Base-by-base conservation (phyloP, 2,797 vertebrate genomes). In the Amphiprion clarkii region DNA sequence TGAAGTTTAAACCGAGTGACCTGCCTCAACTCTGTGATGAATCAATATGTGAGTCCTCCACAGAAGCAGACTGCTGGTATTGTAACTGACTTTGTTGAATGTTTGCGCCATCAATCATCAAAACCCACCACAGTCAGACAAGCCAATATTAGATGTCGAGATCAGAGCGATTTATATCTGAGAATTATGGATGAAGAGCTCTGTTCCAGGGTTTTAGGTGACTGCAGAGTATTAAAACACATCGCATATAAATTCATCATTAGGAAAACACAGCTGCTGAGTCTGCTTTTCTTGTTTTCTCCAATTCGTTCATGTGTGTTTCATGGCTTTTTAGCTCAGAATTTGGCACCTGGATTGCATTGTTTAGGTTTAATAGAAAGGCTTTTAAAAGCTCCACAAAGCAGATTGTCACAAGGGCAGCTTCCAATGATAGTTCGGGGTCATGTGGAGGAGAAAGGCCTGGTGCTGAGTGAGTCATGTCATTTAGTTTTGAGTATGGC, bases 181-280 rank as follows among this genome's bases (percentile, higher is more conserved):
- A 87, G 71, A 86, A 70, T 84, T 83, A 80, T 90, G 75, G 82
- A 85, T 86, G 76, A 71, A 78, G 60, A 77, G 72, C 71, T 83
- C 67, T 80, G 81, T 72, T 90, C 67, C 44, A 72, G 68, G 60
- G 72, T 85, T 82, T 92, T 79, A 67, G 64, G 70, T 91, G 86
- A 87, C 91, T 65, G 11, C 82, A 89, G 82, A 89, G 80, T 89
- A 91, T 86, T 91, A 88, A 90, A 90, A 88, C 87, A 89, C 82
- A 78, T 63, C 25, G 21, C 76, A 58, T 78, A 85, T 89, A 88
- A 87, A 90, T 79, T 84, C 54, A 80, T 57, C 73, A 70, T 67
- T 78, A 78, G 71, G 59, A 87, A 84, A 76, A 78, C 67, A 65
- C 65, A 70, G 42, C 65, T 88, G 88, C 91, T 90, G 87, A 90